Conservation (phyloP, 2,113 vertebrate genomes). For the Chrysemys picta region DNA sequence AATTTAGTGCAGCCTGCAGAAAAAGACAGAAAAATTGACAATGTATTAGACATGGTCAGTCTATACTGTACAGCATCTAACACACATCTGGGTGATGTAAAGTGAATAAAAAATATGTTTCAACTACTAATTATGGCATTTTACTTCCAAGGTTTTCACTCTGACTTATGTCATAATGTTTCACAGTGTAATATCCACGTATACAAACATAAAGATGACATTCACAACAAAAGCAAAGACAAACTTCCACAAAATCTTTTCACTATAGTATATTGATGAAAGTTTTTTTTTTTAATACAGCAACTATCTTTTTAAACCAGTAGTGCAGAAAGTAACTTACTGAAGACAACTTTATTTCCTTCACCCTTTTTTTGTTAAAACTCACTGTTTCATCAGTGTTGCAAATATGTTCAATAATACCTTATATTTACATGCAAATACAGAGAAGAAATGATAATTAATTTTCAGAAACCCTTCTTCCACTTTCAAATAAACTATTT, state of each 20-base stretch:
- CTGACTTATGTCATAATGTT: neutral
- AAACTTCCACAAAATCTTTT: neutral
- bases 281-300: neutral
- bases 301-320: neutral
- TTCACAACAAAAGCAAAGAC: neutral
- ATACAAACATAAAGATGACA: neutral
- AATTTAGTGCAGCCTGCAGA: slow-evolving; percentile 92
- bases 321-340: neutral
- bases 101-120: neutral
- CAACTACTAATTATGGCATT: neutral
- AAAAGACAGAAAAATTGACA: neutral
- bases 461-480: neutral
- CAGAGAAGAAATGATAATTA: neutral
- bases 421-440: neutral
- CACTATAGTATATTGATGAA: neutral
- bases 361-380: neutral
- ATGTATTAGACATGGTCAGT: neutral
- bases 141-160: neutral
- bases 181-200: neutral
- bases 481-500: neutral
- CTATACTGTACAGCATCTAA: neutral
- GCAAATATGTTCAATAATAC: neutral
- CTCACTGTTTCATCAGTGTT: neutral
- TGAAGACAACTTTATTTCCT: neutral
- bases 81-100: neutral